A percentile compares a stretch with the other conserved stretches of the same genome.
These are phyloP conservation scores for Amphiprion ocellaris DNA, from an alignment of 2,113 vertebrate genomes.

Conservation along the genomic window DNA sequence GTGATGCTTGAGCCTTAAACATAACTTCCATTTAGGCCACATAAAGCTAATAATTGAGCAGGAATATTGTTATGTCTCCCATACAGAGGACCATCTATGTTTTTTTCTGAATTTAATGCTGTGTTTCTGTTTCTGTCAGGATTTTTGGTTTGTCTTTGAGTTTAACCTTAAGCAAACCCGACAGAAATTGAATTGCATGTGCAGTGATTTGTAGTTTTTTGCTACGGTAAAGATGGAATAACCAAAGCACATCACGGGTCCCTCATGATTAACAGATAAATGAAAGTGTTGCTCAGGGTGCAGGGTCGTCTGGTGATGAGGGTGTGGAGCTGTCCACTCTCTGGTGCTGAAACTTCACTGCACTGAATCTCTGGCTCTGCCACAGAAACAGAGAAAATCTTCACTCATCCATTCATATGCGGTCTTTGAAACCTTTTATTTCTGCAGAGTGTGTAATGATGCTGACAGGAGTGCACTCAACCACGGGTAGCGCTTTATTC, in stretches of 20 bases:
- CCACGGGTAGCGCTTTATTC: not conserved
- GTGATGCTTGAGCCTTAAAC: not conserved
- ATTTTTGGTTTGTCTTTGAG: constrained; percentile 4
- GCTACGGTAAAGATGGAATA: constrained; percentile 3
- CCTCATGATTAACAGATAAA: constrained; percentile 30
- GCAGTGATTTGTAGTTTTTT: not conserved
- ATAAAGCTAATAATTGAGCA: not conserved
- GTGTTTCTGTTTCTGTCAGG: not conserved
- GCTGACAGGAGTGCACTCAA: not conserved
- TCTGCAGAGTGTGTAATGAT: not conserved
- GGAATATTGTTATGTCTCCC: not conserved
- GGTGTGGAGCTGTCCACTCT: constrained; percentile 52
- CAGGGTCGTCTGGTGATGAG: not conserved
- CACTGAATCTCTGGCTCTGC: constrained; percentile 1
- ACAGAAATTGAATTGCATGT: not conserved
- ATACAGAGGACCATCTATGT: not conserved
- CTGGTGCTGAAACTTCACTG: constrained; percentile 50
- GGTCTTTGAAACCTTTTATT: not conserved
- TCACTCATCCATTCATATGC: not conserved
- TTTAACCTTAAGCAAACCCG: constrained; percentile 16
- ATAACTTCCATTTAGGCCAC: not conserved
- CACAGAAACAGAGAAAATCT: not conserved
- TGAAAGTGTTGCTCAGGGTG: constrained; percentile 10
- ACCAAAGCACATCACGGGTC: constrained; percentile 4
- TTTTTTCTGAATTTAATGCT: not conserved